Evolutionary conservation across 2,888 invertebrate genomes (phyloP).

Genomic region (Junonia oenone): DNA sequence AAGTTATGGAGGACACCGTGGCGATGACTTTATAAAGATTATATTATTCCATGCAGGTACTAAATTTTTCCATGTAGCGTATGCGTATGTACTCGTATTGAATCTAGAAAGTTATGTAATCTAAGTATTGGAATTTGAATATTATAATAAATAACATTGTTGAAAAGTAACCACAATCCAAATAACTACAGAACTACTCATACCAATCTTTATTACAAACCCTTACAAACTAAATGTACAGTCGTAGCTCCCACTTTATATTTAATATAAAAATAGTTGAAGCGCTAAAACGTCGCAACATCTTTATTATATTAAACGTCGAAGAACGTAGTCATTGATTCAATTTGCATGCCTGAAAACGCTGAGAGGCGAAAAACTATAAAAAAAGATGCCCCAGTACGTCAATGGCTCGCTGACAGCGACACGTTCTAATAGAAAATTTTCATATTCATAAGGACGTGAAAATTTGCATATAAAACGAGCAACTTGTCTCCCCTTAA

Average conservation of each 20-base stretch:
- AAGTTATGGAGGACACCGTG: background rate
- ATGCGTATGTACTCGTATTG: too few species aligned
- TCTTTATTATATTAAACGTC: background rate
- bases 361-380: slow-evolving; percentile 52
- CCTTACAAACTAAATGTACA: background rate
- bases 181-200: too few species aligned
- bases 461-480: slow-evolving; percentile 78
- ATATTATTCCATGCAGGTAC: background rate
- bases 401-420: slow-evolving; percentile 70
- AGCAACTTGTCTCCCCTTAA: slow-evolving; percentile 58
- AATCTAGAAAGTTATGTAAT: too few species aligned
- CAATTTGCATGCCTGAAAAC: slow-evolving; percentile 48
- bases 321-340: slow-evolving; percentile 7
- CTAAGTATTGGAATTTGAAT: too few species aligned
- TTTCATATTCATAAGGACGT: slow-evolving; percentile 79
- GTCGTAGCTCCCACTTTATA: background rate
- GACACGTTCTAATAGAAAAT: slow-evolving; percentile 79
- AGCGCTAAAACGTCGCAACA: background rate
- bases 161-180: too few species aligned
- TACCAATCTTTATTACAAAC: too few species aligned
- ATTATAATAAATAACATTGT: too few species aligned
- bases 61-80: too few species aligned
- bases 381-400: slow-evolving; percentile 51
- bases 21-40: background rate
- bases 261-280: background rate